Evolutionary conservation across 2,113 vertebrate genomes (phyloP), one percentile per base, ranked within the genome.

Genomic region (Panthera leo): DNA sequence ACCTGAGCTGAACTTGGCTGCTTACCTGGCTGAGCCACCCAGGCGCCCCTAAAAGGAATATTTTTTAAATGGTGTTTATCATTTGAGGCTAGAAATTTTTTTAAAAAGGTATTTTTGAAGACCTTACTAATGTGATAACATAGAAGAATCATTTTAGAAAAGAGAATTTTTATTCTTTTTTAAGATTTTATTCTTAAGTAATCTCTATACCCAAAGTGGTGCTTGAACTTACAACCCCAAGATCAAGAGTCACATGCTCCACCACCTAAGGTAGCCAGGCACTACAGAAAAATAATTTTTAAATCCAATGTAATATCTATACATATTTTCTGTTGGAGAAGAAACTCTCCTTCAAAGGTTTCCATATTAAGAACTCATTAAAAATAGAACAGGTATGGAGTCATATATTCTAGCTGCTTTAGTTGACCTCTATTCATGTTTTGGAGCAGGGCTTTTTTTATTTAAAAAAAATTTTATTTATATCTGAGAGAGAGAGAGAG

Each of bases 281-380:
- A 48, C 14, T 27, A 42, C 75, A 78, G 75, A 78, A 78, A 78
- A 78, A 78, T 15, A 78, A 29, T 78, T 48, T 78, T 48, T 48
- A 8, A 78, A 78, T 51, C 13, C 83, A 71, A 79, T 78, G n/a
- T 61, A 82, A 63, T 75, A 51, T 42, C 65, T 53, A 63, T 55
- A 73, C n/a, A 16, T 63, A 70, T 96, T 70, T 96, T 76, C 68
- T 89, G 14, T n/a, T 78, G 12, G 25, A 71, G 85, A 79, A 88
- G 31, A 95, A 87, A 45, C 2, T 63, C 23, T 16, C 48, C 39
- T 93, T 95, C 80, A 67, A 87, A 89, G 68, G 15, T 27, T 85
- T 85, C 27, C 45, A 95, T 65, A 36, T 42, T 89, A 95, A 84
- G 13, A 84, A 93, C 55, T 70, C 55, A 90, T 45, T 71, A 92